Evolutionary conservation across 2,888 invertebrate genomes (phyloP).

Genomic region (Drosophila kambysellisi): DNA sequence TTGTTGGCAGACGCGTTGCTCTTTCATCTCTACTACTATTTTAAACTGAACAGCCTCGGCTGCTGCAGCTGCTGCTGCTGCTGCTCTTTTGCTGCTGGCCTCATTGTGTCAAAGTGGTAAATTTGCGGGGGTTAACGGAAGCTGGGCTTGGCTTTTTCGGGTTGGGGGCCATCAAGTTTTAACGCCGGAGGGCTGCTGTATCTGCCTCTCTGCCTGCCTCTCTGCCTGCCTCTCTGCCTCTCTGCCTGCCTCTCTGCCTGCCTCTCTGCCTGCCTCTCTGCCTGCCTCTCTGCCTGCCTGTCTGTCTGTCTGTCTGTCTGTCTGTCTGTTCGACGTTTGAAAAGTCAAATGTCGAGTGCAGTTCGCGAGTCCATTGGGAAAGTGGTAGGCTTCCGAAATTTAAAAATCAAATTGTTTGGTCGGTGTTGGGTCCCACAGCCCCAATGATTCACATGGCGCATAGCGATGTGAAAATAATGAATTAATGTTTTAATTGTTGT

Average conservation of each 20-base stretch:
- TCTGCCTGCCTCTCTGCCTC: neutral
- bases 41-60: neutral
- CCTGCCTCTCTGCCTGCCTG: neutral
- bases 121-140: conserved; percentile 49
- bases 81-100: conserved; percentile 54
- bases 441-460: conserved; percentile 42
- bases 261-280: neutral
- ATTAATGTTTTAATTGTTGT: conserved; percentile 47
- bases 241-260: neutral
- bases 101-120: conserved; percentile 73
- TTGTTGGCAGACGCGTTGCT: conserved; percentile 29
- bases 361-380: conserved; percentile 57
- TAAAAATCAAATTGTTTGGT: conserved; percentile 59
- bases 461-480: conserved; percentile 70
- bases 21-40: conserved; percentile 18
- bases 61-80: neutral
- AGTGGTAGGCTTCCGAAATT: conserved; percentile 55
- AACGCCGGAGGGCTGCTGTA: conserved; percentile 29
- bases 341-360: conserved; percentile 72
- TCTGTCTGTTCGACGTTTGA: conserved; percentile 46
- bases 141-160: conserved; percentile 3
- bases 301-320: neutral
- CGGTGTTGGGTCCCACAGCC: conserved; percentile 25
- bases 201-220: neutral
- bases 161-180: conserved; percentile 39